Base-by-base conservation (phyloP, 2,797 vertebrate species). In the Sphaeramia orbicularis region DNA sequence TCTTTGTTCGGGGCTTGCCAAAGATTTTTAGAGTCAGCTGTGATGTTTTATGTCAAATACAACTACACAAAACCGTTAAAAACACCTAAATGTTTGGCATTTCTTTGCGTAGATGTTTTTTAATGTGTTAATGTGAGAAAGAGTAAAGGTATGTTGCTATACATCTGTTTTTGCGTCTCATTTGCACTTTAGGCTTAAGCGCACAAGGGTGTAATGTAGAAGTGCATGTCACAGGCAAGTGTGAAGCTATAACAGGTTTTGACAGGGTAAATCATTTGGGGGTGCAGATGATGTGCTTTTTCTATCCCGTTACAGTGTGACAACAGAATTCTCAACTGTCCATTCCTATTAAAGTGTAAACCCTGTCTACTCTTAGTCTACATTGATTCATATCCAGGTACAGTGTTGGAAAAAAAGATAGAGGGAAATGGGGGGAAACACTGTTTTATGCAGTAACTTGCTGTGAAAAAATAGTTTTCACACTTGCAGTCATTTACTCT, bases 311-410 rank as follows among this genome's bases (percentile, higher is more conserved):
- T 84, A 79, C 59, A 7, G 65, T 77, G 76, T 84, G 88, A 81
- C 81, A 88, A 83, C 75, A 76, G 65, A 78, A 78, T 57, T 61
- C 76, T 75, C 59, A 54, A 66, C 74, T 56, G 74, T 85, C 69
- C 41, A 71, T 85, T 86, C 70, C 81, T 71, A 76, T 90, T 86
- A 86, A 85, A 75, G 81, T 32, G 50, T 71, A 71, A 86, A 76
- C 65, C 65, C 73, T 47, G 73, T 81, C 72, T 67, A 4, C 65
- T 75, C 78, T 81, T 64, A 58, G 76, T 76, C 76, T 59, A 62
- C 62, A 60, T 68, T 3, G 70, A 78, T 80, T 76, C 69, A 54
- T 67, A 76, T 72, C 71, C 71, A 78, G 64, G 70, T 71, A 54
- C 42, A 58, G 62, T 42, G 3, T 24, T 16, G 49, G 77, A 55